Evolutionary conservation across 2,888 invertebrate species (phyloP).

Genomic region (Trichogramma evanescens): DNA sequence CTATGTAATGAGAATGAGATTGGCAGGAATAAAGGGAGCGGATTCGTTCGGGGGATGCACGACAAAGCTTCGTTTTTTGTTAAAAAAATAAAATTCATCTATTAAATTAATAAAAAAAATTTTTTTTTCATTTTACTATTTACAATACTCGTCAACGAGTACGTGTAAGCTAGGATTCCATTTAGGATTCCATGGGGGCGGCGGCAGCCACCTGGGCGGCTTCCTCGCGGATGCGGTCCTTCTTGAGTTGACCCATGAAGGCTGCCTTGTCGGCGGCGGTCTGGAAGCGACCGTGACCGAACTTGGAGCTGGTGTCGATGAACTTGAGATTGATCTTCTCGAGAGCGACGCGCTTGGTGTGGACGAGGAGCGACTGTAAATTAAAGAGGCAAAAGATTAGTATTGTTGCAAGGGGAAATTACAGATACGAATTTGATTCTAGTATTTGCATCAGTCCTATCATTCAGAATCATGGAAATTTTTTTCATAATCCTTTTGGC

Average conservation of each 20-base stretch:
- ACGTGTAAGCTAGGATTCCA: too few relatives aligned
- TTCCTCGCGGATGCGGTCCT: constrained; percentile 82
- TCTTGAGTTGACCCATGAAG: constrained; percentile 95
- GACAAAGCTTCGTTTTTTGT: too few relatives aligned
- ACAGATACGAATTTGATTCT: background rate
- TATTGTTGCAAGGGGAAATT: background rate
- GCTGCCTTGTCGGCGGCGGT: constrained; percentile 93
- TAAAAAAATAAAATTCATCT: too few relatives aligned
- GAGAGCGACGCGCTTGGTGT: constrained; percentile 89
- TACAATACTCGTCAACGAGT: too few relatives aligned
- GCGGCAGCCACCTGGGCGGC: constrained; percentile 56
- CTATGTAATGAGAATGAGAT: too few relatives aligned
- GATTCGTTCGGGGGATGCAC: too few relatives aligned
- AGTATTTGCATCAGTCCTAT: constrained; percentile 42
- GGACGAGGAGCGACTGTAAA: constrained; percentile 77
- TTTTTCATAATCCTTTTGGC: constrained; percentile 37
- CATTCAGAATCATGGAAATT: constrained; percentile 42
- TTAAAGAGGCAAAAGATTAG: background rate
- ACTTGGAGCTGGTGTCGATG: constrained; percentile 98
- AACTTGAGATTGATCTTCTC: constrained; percentile 99
- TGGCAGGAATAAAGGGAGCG: too few relatives aligned
- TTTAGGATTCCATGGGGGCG: constrained; percentile 20
- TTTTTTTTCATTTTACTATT: too few relatives aligned
- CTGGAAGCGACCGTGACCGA: constrained; percentile 99
- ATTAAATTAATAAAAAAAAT: too few relatives aligned